phyloP scores from a whole-genome alignment of 1,140 invertebrate genomes.

The Drosophila sp. region DNA sequence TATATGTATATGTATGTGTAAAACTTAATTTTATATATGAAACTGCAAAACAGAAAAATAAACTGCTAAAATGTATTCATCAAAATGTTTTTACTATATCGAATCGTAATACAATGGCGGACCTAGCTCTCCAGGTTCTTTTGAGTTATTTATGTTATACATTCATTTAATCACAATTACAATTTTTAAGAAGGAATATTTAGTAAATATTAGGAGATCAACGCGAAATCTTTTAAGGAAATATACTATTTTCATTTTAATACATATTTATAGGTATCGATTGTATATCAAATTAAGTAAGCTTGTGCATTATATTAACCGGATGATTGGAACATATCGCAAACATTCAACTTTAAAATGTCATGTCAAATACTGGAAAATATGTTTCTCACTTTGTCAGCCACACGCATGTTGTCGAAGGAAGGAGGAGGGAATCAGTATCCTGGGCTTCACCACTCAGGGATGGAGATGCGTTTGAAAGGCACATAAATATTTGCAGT shows the following conservation, averaged over 20 bases:
- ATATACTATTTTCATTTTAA: too few relatives aligned
- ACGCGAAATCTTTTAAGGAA: too few relatives aligned
- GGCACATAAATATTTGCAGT: constrained; percentile 60
- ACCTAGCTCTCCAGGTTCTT: too few relatives aligned
- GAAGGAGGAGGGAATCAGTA: not conserved
- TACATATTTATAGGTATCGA: too few relatives aligned
- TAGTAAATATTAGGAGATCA: too few relatives aligned
- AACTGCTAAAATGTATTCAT: constrained; percentile 77
- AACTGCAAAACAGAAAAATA: constrained; percentile 80
- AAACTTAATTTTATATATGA: constrained; percentile 68
- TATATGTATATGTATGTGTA: constrained; percentile 50
- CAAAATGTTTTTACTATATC: too few relatives aligned
- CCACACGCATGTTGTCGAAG: not conserved
- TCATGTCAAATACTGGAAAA: constrained; percentile 2
- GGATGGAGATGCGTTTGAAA: constrained; percentile 40
- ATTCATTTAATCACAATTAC: too few relatives aligned
- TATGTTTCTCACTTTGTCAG: constrained; percentile 15
- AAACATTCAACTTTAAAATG: constrained; percentile 3
- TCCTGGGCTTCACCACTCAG: not conserved
- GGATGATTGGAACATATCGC: constrained; percentile 5
- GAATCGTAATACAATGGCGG: too few relatives aligned
- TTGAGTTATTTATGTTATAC: too few relatives aligned
- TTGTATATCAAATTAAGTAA: too few relatives aligned
- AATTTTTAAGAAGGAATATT: too few relatives aligned
- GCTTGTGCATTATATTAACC: too few relatives aligned